Base-by-base conservation (phyloP, 2,113 vertebrate genomes). In the Oryzias javanicus region DNA sequence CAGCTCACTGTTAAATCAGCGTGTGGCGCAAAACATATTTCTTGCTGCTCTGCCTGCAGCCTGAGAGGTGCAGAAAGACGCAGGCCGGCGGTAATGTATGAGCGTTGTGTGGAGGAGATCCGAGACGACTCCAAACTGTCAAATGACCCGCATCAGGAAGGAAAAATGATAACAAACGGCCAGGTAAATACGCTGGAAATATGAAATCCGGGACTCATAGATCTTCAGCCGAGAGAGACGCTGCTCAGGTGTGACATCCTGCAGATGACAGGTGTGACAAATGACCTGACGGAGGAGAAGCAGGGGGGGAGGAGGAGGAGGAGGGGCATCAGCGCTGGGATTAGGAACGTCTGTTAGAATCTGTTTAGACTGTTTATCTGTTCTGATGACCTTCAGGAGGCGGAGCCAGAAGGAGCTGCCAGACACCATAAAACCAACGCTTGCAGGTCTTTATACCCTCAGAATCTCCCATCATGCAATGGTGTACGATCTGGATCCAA, bases 101-200 rank as follows among this genome's bases (percentile, higher is more conserved):
- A 70, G 59, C 80, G 82, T 84, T 81, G 70, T 78, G 57, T 53
- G 78, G 53, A 4, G 47, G 57, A 71, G 76, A 79, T 83, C 70
- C 64, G 83, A 83, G 84, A 85, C 55, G 76, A 80, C 84, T 85
- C 70, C 74, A 80, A 85, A 89, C 81, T 89, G 86, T 89, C 85
- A 88, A 79, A 86, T 85, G 87, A 88, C 82, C 87, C 50, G 55
- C 72, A 86, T 87, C 86, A 76, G 79, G 57, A 64, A 70, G 59
- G 47, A 89, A 53, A 55, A 62, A 63, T 87, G 87, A 90, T 88
- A 90, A 90, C 84, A 88, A 87, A 90, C 47, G 80, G 88, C 8
- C 42, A 79, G 54, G 80, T 85, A 79, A 90, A 91, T 86, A 86
- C 86, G 62, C 82, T 80, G 79, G 55, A 87, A 75, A 87, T 85